Base-by-base conservation (phyloP, 2,888 invertebrate genomes). In the Nomada fucata region DNA sequence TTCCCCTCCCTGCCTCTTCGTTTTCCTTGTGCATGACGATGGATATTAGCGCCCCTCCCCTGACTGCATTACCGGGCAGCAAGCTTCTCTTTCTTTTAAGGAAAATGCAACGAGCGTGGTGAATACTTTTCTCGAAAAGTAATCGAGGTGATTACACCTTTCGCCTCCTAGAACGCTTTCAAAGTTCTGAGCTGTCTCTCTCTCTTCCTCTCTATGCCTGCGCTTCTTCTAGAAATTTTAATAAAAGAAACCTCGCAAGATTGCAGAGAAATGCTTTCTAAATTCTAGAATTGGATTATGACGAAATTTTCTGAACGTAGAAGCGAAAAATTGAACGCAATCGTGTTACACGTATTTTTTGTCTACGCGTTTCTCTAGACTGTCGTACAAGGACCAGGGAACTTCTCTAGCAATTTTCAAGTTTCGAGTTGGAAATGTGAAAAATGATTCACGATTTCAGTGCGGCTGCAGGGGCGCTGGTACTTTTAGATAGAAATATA, bases 381-480 rank as follows among this genome's bases (percentile, higher is more conserved):
- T 53, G 53, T 42, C n/a, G 53, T 53, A 53, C 61, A 13, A 9
- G 7, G 15, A 20, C 0, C 9, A 18, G 26, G n/a, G 20, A 73
- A 36, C 47, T 64, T 73, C 47, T 76, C 76, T n/a, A 23, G 74
- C 59, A 64, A 57, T 44, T 64, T 63, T 68, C 68, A 15, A 50
- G 63, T 63, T 26, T 50, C 36, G 36, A 36, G 7, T 36, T 36
- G 36, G 63, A 42, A 69, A 78, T 68, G 68, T 76, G 78, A 78
- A 77, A 63, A 78, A 69, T 76, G 77, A 76, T 78, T 69, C 77
- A 63, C 20, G 44, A 20, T n/a, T 20, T 42, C 18, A 7, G 26
- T n/a, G 53, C 60, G 60, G 70, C 70, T 70, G 63, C 53, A 13
- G 23, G 23, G 26, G 23, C 29, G 44, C 20, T 26, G 57, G n/a